Base-by-base conservation (phyloP, 2,113 vertebrate species). In the Elanoides forficatus region DNA sequence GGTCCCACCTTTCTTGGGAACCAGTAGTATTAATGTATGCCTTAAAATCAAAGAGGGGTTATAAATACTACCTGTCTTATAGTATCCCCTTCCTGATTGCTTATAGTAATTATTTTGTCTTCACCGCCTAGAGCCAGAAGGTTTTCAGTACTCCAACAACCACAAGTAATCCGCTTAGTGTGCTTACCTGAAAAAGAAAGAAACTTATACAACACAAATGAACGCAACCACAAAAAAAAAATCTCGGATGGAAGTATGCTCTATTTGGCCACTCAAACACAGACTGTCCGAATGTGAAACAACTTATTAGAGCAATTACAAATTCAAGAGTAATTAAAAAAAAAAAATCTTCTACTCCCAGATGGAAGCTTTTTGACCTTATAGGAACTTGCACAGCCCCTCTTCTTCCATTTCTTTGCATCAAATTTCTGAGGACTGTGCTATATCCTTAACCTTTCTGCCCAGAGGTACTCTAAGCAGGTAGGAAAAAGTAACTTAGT, bases 21-120 rank as follows among this genome's bases (percentile, higher is more conserved):
- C 17, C 15, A 72, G 34, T 2, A 40, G 10, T 32, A 62, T 15
- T 53, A n/a, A 65, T 10, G 10, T 40, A 72, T 38, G 27, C 12
- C 60, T 40, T 79, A 84, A 82, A 88, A 63, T 74, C 53, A 86
- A 81, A 86, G 34, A 20, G 17, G 25, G 22, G 15, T 50, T 36
- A 73, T 26, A 82, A 56, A 74, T 59, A 68, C 92, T 98, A 99
- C 99, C 99, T 99, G 99, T 98, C 98, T 98, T 96, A 99, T 96
- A 6, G 99, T 99, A 97, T 99, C 99, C 7, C 99, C 99, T 96
- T 99, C 99, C 29, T 99, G 99, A 97, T 99, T 99, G 97, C 99
- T 99, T 96, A 99, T 97, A 66, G 99, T 99, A 48, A 99, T 97
- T 62, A 98, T 98, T 97, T 98, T 99, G 96, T 99, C 99, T 93